Conservation (phyloP, 2,113 vertebrate genomes). For the Protobothrops mucrosquamatus region DNA sequence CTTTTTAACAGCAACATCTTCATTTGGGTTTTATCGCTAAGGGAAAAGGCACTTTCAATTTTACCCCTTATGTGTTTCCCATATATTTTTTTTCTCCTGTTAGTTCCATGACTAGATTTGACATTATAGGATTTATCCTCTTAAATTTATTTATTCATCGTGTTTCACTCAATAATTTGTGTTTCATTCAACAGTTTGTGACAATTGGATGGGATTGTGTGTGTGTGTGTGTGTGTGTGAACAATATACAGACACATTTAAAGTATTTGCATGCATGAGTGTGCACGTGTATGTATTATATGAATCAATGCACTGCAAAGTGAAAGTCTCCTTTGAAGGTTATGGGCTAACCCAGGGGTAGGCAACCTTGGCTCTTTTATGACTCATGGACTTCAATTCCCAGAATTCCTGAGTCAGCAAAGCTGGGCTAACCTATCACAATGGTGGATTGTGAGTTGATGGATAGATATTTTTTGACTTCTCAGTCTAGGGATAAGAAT, state of each 20-base stretch:
- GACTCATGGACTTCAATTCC: too few species aligned
- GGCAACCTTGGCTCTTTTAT: too few species aligned
- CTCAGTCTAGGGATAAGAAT: not conserved
- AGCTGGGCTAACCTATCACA: not conserved
- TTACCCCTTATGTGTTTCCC: not conserved
- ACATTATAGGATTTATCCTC: not conserved
- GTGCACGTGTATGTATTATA: not conserved
- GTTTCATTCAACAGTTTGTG: not conserved
- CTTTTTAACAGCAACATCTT: slow-evolving; percentile 32
- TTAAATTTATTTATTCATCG: not conserved
- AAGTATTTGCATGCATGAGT: not conserved
- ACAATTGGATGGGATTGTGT: not conserved
- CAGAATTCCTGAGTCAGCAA: too few species aligned
- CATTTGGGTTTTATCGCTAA: slow-evolving; percentile 1
- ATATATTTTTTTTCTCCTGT: not conserved
- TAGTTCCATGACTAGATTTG: not conserved
- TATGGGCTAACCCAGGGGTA: not conserved
- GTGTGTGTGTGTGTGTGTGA: not conserved
- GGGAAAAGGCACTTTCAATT: slow-evolving; percentile 56
- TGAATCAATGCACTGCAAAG: not conserved
- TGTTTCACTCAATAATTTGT: not conserved
- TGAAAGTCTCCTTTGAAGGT: not conserved
- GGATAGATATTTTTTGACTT: not conserved
- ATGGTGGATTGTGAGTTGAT: not conserved
- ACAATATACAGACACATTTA: not conserved